These are phyloP conservation scores for Etheostoma perlongum DNA, from an alignment of 2,797 vertebrate species.

Conservation along the genomic window DNA sequence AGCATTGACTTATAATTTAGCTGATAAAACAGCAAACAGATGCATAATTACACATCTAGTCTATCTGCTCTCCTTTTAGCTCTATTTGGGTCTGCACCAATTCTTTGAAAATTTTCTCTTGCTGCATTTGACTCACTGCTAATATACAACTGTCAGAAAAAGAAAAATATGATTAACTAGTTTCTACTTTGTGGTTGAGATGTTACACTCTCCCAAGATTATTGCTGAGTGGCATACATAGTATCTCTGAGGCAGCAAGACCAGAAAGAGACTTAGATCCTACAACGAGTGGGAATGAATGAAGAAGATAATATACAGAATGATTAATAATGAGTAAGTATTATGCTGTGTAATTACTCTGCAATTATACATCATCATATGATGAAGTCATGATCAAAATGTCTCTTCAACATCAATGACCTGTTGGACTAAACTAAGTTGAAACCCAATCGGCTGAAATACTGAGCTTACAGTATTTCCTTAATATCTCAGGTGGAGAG, in stretches of 20 bases:
- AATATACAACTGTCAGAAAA: no score
- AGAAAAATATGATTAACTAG: no score
- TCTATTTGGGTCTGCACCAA: no score
- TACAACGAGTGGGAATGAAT: neutral
- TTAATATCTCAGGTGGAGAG: slow-evolving; percentile 24
- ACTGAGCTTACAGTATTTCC: neutral
- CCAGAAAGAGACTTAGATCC: neutral
- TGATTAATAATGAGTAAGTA: no score
- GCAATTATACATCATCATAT: neutral
- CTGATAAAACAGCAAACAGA: neutral
- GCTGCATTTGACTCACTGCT: no score
- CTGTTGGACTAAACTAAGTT: neutral
- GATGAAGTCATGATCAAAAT: neutral
- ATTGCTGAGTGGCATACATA: neutral
- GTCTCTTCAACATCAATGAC: neutral
- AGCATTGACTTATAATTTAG: neutral
- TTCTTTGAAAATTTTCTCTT: no score
- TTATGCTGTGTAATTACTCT: no score
- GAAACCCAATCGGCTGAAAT: slow-evolving; percentile 15
- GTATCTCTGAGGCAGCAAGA: no score
- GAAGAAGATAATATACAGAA: neutral
- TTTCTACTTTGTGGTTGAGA: no score
- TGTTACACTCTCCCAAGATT: neutral
- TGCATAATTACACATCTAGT: neutral
- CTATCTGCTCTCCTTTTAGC: no score